Conservation (phyloP, 2,888 invertebrate species). For the Pristionchus arcanus region DNA sequence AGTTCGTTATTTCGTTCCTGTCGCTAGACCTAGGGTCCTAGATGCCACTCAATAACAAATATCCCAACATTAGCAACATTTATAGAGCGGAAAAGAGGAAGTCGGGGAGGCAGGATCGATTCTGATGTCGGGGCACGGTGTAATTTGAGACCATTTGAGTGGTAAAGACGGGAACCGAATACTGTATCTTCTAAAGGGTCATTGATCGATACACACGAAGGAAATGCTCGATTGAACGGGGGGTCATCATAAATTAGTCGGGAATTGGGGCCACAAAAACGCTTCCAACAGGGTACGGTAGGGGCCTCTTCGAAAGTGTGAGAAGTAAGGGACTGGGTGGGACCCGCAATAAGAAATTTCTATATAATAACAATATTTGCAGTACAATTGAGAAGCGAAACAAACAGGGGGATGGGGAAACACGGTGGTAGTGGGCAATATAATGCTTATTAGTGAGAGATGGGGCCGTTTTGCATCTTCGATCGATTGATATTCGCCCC, state of each 20-base stretch:
- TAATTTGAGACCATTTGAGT: constrained; percentile 20
- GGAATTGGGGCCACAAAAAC: not conserved
- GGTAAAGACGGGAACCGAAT: constrained; percentile 23
- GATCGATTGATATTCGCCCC: constrained; percentile 2
- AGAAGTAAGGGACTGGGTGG: not conserved
- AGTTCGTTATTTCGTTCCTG: constrained; percentile 13
- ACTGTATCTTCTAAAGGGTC: not conserved
- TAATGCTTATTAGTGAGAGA: not conserved
- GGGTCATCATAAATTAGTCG: not conserved
- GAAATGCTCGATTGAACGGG: not conserved
- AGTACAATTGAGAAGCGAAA: not conserved
- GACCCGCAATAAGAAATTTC: constrained; percentile 33
- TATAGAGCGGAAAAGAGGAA: not conserved
- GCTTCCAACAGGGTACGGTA: not conserved
- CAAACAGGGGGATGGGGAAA: too few relatives aligned
- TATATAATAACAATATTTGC: constrained; percentile 21
- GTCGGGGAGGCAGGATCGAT: not conserved
- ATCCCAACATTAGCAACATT: constrained; percentile 36
- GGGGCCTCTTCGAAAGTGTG: not conserved
- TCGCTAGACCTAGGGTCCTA: constrained; percentile 2
- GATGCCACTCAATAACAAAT: not conserved
- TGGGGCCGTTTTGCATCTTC: not conserved
- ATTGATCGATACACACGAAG: not conserved
- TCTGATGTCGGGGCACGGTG: not conserved
- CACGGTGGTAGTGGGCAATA: not conserved